Percentiles rank a stretch among this genome's conserved stretches.
These are phyloP conservation scores for Ladona fulva DNA, from an alignment of 1,140 invertebrate genomes.

Conservation along the genomic window DNA sequence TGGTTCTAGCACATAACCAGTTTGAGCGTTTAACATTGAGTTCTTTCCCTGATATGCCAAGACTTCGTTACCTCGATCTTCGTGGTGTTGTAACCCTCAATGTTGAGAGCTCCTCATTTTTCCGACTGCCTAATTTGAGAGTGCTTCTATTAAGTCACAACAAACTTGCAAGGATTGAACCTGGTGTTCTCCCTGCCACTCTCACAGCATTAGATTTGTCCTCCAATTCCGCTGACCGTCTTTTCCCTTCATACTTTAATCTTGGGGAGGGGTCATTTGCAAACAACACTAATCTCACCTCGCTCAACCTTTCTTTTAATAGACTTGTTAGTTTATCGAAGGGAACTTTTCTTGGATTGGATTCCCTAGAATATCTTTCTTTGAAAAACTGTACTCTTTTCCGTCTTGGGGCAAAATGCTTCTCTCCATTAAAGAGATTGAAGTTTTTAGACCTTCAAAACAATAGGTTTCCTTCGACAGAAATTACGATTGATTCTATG, in stretches of 20 bases:
- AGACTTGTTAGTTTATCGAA: conserved; percentile 37
- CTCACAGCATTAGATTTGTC: conserved; percentile 40
- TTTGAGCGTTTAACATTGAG: conserved; percentile 40
- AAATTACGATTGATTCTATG: conserved; percentile 33
- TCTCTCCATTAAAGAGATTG: conserved; percentile 35
- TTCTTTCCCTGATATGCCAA: conserved; percentile 41
- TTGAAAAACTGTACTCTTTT: conserved; percentile 42
- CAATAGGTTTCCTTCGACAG: conserved; percentile 38
- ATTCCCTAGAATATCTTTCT: conserved; percentile 36
- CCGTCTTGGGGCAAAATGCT: conserved; percentile 36
- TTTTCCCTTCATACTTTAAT: conserved; percentile 34
- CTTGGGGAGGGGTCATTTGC: conserved; percentile 22
- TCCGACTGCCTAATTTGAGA: conserved; percentile 38
- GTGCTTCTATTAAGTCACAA: conserved; percentile 40
- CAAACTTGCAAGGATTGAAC: conserved; percentile 38
- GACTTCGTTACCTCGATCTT: conserved; percentile 40
- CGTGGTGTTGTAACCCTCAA: conserved; percentile 34
- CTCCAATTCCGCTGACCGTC: conserved; percentile 34
- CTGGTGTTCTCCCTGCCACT: conserved; percentile 36
- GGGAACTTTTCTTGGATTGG: conserved; percentile 38
- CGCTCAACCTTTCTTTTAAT: conserved; percentile 40
- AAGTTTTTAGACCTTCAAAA: conserved; percentile 42
- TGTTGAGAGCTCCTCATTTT: conserved; percentile 33
- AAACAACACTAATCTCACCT: conserved; percentile 34
- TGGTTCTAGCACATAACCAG: conserved; percentile 42